Evolutionary conservation across 2,888 invertebrate species (phyloP), one percentile per base, ranked within the genome.

Genomic region (Pseudoips prasinana): DNA sequence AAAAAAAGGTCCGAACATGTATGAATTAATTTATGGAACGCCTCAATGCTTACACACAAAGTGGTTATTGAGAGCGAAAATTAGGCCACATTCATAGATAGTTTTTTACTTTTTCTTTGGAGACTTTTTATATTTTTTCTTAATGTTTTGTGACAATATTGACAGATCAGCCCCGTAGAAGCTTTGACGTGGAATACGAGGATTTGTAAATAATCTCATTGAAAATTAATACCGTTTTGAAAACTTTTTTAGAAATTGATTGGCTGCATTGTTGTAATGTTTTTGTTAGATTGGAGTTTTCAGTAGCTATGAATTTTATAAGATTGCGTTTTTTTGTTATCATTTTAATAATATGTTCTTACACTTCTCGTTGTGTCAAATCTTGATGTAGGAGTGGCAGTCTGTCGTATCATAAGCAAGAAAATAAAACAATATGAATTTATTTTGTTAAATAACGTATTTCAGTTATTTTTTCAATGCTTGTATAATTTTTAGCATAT

Each of bases 201-300:
- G 74, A 83, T 84, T 72, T 81, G 83, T 83, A 87, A 86, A 87
- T 86, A 86, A 85, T 80, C 82, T 79, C 63, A 83, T 87, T 85
- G 80, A 82, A 84, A 82, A 85, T 84, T 83, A 79, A 82, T 81
- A 75, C 76, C 48, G 72, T 78, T 80, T 76, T 73, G 60, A 66
- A 65, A 66, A 70, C 61, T 65, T 72, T 58, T 58, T 46, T 42
- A 44, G 60, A 54, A 67, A 48, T 60, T 87, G 88, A 88, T 87
- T 87, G 82, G 71, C 52, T 65, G 64, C 64, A 83, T 88, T 88
- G 87, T 88, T 58, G 46, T 24, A 62, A 68, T 63, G 75, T 84
- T 81, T 83, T 79, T 73, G 57, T 60, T 54, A 59, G 57, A 70
- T 67, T 73, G 65, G 73, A 36, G 25, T 22, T 78, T 79, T 72